Evolutionary conservation across 2,888 invertebrate genomes (phyloP).

Genomic region (Monochamus alternatus): DNA sequence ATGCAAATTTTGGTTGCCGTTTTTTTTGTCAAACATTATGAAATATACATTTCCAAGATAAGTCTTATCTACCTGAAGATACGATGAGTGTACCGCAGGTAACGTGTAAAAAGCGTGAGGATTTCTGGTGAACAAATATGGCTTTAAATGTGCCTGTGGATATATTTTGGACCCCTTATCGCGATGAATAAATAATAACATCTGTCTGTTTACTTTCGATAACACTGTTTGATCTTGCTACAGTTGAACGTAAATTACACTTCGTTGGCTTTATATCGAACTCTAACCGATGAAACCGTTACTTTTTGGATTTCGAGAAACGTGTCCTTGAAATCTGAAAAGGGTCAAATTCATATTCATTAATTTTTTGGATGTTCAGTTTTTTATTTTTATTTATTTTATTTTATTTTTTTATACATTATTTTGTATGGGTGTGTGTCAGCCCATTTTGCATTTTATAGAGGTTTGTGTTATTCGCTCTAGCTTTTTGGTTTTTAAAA

Average conservation of each 20-base stretch:
- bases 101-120: constrained; percentile 26
- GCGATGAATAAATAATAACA: constrained; percentile 59
- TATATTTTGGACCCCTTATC: constrained; percentile 53
- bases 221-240: constrained; percentile 61
- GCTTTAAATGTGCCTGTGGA: constrained; percentile 34
- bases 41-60: constrained; percentile 14
- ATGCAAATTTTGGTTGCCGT: background rate
- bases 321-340: background rate
- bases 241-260: constrained; percentile 54
- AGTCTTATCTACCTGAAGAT: constrained; percentile 16
- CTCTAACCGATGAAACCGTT: constrained; percentile 1
- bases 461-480: no score
- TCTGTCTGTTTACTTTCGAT: constrained; percentile 63
- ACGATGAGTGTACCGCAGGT: constrained; percentile 11
- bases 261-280: constrained; percentile 26
- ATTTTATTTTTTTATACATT: no score
- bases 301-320: no score
- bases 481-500: no score
- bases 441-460: background rate
- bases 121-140: constrained; percentile 35
- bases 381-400: no score
- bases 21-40: constrained; percentile 9
- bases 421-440: background rate
- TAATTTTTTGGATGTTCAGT: no score
- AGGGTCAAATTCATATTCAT: background rate